Evolutionary conservation across 2,888 invertebrate species (phyloP).

Genomic region (Drosophila paucipuncta): DNA sequence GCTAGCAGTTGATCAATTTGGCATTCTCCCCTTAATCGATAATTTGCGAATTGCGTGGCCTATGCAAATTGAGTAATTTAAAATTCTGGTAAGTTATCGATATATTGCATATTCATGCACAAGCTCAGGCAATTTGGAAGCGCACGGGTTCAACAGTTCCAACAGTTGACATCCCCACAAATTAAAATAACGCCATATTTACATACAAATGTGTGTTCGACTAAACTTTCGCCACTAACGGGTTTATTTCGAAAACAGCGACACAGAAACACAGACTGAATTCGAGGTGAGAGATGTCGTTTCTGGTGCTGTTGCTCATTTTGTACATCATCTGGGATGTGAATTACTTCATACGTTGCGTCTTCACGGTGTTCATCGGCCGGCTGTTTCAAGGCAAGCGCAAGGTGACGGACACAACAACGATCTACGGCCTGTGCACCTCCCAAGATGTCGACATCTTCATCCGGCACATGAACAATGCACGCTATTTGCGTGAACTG

Average conservation of each 20-base stretch:
- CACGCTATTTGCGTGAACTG: slow-evolving; percentile 93
- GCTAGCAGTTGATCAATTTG: slow-evolving; percentile 21
- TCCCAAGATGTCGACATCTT: slow-evolving; percentile 95
- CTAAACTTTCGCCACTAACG: slow-evolving; percentile 59
- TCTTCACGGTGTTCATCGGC: slow-evolving; percentile 90
- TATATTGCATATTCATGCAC: slow-evolving; percentile 7
- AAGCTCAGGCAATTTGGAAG: neutral
- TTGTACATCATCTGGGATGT: slow-evolving; percentile 92
- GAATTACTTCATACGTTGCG: slow-evolving; percentile 91
- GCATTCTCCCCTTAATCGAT: neutral
- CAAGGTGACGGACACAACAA: slow-evolving; percentile 89
- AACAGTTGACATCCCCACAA: slow-evolving; percentile 17
- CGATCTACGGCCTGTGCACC: slow-evolving; percentile 92
- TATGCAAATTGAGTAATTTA: slow-evolving; percentile 7
- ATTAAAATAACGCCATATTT: neutral
- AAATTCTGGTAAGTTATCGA: slow-evolving; percentile 25
- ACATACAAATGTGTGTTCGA: neutral
- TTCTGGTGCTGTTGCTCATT: slow-evolving; percentile 83
- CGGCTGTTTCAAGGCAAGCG: slow-evolving; percentile 90
- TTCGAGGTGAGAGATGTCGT: slow-evolving; percentile 74
- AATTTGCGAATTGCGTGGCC: slow-evolving; percentile 4
- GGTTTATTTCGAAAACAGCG: slow-evolving; percentile 31
- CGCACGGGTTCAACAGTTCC: slow-evolving; percentile 26
- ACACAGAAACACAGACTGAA: neutral
- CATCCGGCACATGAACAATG: slow-evolving; percentile 96